A percentile compares a stretch with the other conserved stretches of the same genome.
These are phyloP conservation scores for Amphibalanus amphitrite DNA, from an alignment of 1,140 invertebrate species.

Conservation along the genomic window DNA sequence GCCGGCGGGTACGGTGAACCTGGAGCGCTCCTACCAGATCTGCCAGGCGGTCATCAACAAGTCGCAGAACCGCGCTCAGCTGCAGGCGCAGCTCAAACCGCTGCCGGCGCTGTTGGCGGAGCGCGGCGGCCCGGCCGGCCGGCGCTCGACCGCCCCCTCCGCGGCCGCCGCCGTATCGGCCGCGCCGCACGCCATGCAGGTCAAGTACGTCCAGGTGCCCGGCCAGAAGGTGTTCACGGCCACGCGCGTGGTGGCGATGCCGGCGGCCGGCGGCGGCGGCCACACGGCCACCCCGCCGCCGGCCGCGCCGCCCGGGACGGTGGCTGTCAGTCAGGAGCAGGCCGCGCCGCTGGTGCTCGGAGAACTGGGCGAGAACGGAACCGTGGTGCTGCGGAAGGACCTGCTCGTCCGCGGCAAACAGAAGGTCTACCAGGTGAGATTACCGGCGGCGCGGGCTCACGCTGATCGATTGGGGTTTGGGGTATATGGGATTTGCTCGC, in stretches of 20 bases:
- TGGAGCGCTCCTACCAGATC: constrained; percentile 84
- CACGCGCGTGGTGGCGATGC: constrained; percentile 6
- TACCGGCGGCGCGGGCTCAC: no score
- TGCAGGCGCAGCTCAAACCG: constrained; percentile 64
- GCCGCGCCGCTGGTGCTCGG: background rate
- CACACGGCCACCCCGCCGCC: background rate
- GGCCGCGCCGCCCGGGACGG: no score
- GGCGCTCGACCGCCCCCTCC: background rate
- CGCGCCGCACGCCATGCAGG: constrained; percentile 3
- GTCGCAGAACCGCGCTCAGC: constrained; percentile 59
- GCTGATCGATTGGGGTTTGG: no score
- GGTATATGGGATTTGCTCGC: no score
- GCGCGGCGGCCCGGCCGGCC: background rate
- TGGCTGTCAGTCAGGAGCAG: background rate
- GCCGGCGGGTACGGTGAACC: constrained; percentile 69
- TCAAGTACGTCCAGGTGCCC: background rate
- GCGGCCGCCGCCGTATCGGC: constrained; percentile 2
- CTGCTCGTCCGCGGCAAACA: background rate
- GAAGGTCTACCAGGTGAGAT: background rate
- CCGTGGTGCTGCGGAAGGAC: constrained; percentile 6
- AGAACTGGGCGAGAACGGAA: constrained; percentile 2
- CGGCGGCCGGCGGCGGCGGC: background rate
- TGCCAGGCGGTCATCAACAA: constrained; percentile 86
- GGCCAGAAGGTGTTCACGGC: constrained; percentile 5
- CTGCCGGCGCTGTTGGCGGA: constrained; percentile 15